Conservation (phyloP, 2,113 vertebrate species). For the Notechis scutatus region DNA sequence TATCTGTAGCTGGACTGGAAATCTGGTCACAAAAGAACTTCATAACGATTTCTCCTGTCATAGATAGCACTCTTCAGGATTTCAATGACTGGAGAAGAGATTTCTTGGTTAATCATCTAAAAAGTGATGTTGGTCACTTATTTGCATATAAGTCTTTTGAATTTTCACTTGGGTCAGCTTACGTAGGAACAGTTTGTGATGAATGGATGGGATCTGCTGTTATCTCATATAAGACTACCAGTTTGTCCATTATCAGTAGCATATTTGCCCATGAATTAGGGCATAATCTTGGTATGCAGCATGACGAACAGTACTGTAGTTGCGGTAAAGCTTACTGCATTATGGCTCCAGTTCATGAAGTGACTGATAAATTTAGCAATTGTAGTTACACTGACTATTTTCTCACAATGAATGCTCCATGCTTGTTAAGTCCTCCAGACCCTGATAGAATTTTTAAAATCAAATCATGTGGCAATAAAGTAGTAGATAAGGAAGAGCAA, state of each 20-base stretch:
- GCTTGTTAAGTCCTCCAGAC: constrained; percentile 1
- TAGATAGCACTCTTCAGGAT: not conserved
- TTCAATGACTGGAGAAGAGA: not conserved
- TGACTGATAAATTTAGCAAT: constrained; percentile 13
- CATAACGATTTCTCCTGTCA: not conserved
- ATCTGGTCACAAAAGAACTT: constrained; percentile 19
- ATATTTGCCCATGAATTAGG: constrained; percentile 25
- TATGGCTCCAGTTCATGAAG: accelerated
- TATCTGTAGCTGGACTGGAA: constrained; percentile 6
- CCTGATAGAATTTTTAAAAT: not conserved
- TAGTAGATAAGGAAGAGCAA: constrained; percentile 24
- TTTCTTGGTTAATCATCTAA: not conserved
- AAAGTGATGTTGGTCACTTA: constrained; percentile 45
- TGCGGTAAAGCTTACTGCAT: not conserved
- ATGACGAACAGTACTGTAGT: not conserved
- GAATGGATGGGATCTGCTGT: not conserved
- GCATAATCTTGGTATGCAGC: constrained; percentile 1
- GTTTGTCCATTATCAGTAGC: not conserved
- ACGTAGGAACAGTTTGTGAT: not conserved
- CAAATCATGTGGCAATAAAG: constrained; percentile 25
- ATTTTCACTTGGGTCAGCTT: not conserved
- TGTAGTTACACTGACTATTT: constrained; percentile 46
- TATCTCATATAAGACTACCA: not conserved
- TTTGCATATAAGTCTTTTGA: not conserved
- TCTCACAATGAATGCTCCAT: constrained; percentile 48